Evolutionary conservation across 1,140 invertebrate species (phyloP).

Genomic region (Drosophila yakuba): DNA sequence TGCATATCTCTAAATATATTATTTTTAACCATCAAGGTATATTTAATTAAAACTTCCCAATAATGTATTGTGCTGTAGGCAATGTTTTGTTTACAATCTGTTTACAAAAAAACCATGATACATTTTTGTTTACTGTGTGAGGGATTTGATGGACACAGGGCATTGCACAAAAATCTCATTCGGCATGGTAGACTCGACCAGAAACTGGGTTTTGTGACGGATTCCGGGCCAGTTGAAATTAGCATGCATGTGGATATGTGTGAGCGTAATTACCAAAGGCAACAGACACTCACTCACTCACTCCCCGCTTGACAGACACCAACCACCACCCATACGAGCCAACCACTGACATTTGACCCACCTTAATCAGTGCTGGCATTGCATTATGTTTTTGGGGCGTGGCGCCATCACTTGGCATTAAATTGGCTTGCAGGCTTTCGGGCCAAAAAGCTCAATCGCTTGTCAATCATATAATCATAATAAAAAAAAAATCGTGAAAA

Average conservation of each 20-base stretch:
- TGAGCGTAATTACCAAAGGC: constrained; percentile 70
- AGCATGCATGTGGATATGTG: constrained; percentile 74
- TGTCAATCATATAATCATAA: constrained; percentile 64
- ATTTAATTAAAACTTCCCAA: background rate
- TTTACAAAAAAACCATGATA: too few relatives aligned
- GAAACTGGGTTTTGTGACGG: constrained; percentile 5
- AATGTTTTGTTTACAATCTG: too few relatives aligned
- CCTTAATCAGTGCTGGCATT: background rate
- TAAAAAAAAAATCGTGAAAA: constrained; percentile 15
- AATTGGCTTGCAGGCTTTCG: constrained; percentile 25
- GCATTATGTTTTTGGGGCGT: constrained; percentile 22
- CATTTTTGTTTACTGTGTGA: background rate
- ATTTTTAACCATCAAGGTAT: too few relatives aligned
- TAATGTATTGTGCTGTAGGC: too few relatives aligned
- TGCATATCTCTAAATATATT: too few relatives aligned
- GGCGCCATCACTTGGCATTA: constrained; percentile 17
- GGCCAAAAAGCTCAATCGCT: constrained; percentile 52
- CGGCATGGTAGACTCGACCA: constrained; percentile 20
- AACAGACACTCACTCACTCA: constrained; percentile 26
- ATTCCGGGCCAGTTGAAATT: constrained; percentile 48
- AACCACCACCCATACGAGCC: background rate
- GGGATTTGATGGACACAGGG: constrained; percentile 15
- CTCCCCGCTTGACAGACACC: background rate
- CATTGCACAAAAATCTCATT: constrained; percentile 61
- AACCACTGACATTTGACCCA: constrained; percentile 33